Percentiles rank a stretch among this genome's conserved stretches.
phyloP scores from a whole-genome alignment of 1,140 invertebrate species.

The Lasioglossum baleicum region DNA sequence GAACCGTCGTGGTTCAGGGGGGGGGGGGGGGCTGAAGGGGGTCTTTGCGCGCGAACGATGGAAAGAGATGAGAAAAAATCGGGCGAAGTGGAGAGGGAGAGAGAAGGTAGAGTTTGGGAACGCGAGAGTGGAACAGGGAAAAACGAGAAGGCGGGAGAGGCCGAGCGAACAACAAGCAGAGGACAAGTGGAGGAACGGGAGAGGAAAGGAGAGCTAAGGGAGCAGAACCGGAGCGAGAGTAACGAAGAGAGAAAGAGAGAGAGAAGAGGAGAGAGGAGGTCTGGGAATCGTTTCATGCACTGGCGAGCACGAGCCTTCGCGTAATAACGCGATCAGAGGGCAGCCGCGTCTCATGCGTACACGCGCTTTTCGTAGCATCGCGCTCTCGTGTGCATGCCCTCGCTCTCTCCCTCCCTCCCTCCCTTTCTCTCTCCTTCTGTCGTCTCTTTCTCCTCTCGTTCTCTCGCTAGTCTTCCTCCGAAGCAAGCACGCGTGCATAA shows the following conservation, averaged over 20 bases:
- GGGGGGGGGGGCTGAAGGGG: constrained; percentile 14
- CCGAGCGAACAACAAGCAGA: not conserved
- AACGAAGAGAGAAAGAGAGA: constrained; percentile 19
- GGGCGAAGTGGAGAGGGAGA: constrained; percentile 3
- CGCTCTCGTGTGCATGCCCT: no score
- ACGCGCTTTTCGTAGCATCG: constrained; percentile 48
- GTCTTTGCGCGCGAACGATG: constrained; percentile 5
- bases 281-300: constrained; percentile 72
- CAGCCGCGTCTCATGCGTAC: constrained; percentile 59
- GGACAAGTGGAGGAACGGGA: constrained; percentile 24
- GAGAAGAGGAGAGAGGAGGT: constrained; percentile 47
- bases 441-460: no score
- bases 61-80: not conserved
- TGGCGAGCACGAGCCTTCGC: constrained; percentile 68
- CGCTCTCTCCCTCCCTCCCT: no score
- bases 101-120: not conserved
- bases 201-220: constrained; percentile 21
- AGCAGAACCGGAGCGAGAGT: constrained; percentile 30
- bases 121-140: constrained; percentile 10
- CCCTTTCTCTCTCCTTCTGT: no score
- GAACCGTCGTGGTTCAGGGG: constrained; percentile 11
- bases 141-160: constrained; percentile 6
- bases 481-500: constrained; percentile 39
- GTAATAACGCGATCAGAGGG: constrained; percentile 71
- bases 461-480: not conserved